Evolutionary conservation across 2,113 vertebrate genomes (phyloP), one percentile per base, ranked within the genome.

Genomic region (Scatophagus argus): DNA sequence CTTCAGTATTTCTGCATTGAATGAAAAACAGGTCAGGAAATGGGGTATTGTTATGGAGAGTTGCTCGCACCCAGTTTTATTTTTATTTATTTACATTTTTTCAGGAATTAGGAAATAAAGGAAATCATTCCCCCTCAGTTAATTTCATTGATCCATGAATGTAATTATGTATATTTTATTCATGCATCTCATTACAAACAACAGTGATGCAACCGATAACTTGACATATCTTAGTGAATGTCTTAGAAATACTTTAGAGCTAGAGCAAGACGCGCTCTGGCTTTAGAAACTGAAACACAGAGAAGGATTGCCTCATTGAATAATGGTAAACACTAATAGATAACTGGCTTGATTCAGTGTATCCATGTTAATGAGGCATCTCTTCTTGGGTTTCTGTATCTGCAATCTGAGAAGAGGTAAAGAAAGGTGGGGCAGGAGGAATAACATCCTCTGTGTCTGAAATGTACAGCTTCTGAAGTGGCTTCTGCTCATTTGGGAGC

Each of bases 351-450:
- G 21, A 39, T n/a, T 60, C 14, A 13, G 14, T 39, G 41, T n/a
- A 56, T 78, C 13, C 10, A 34, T 79, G 51, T 21, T 54, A 58
- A 80, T 23, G 6, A 46, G 23, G 14, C 14, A 10, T 65, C 21
- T 44, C n/a, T 41, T 34, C 16, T 0, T 39, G 13, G 16, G 14
- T 70, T 46, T 74, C 21, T 12, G 8, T n/a, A 38, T 21, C 16
- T 41, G 23, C 12, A 5, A 2, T 66, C 13, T 13, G 21, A 51
- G 21, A 39, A 49, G 41, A 58, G 27, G 10, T 6, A 39, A 11
- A 63, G 7, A 46, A 25, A 34, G 65, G 51, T 44, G 4, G 10
- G 52, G 11, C 47, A 36, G 6, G 5, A 54, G 16, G 9, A 25
- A 29, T 41, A 60, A 61, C 27, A 25, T 47, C 21, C 25, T 9